phyloP scores from a whole-genome alignment of 2,113 vertebrate genomes.

The Festucalex cinctus region DNA sequence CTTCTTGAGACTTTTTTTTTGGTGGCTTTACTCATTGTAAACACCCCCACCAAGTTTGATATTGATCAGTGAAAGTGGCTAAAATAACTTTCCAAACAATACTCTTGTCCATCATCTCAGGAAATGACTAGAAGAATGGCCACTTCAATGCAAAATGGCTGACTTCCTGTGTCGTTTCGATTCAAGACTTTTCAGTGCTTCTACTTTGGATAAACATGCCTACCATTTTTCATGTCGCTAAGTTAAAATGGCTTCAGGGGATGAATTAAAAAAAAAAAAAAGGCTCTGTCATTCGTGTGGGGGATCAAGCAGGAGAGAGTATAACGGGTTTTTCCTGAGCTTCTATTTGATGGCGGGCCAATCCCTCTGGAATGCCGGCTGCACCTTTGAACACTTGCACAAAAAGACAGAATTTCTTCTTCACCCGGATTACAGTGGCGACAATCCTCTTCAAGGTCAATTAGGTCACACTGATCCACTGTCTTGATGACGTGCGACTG shows the following conservation, averaged over 20 bases:
- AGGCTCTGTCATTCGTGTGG: neutral
- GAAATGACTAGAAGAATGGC: too few relatives aligned
- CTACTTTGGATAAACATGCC: too few relatives aligned
- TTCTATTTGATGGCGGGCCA: constrained; percentile 30
- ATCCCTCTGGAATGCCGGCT: constrained; percentile 19
- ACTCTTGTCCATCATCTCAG: too few relatives aligned
- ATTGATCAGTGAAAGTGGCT: too few relatives aligned
- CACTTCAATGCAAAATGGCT: too few relatives aligned
- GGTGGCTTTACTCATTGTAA: too few relatives aligned
- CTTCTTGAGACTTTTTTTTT: too few relatives aligned
- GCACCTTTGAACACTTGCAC: neutral
- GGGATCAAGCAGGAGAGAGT: neutral
- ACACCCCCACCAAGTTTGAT: too few relatives aligned
- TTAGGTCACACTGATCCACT: constrained; percentile 1
- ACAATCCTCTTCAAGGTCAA: constrained; percentile 22
- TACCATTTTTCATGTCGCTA: too few relatives aligned
- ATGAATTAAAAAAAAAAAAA: neutral
- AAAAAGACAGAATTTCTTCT: neutral
- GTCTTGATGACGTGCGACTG: neutral
- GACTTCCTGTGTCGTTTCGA: too few relatives aligned
- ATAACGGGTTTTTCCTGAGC: constrained; percentile 39
- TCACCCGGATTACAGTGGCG: neutral
- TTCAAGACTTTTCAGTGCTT: too few relatives aligned
- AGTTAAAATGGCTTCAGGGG: neutral
- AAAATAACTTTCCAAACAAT: too few relatives aligned